Evolutionary conservation across 1,140 invertebrate genomes (phyloP), one percentile per base, ranked within the genome.

Genomic region (Acromyrmex heyeri): DNA sequence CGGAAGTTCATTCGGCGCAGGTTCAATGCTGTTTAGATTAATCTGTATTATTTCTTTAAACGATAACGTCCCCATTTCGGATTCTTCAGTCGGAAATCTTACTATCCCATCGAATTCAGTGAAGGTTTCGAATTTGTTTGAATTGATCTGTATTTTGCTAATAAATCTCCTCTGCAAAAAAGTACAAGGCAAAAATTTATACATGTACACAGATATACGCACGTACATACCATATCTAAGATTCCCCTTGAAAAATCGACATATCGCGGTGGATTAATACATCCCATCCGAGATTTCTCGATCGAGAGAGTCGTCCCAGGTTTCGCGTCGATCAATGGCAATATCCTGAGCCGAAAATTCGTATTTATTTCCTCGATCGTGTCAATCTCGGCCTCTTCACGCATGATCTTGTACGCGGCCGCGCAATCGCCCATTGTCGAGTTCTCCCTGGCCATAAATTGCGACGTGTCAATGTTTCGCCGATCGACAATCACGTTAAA

Each of bases 391-490:
- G 12, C 1, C 14, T 65, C 61, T 16, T 38, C 48, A 12, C 27
- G 62, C 30, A 18, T 67, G 30, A 79, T 67, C 10, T 3, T 67
- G 6, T 67, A 79, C 30, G 14, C 1, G 6, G 77, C 64, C 21
- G 62, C 27, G 77, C 77, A 79, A 24, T 67, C 21, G 7, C 88
- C 88, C 16, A 89, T 69, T 12, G 86, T 79, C 0, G 73, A 69
- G 16, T 86, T 86, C 21, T 89, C 81, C 2, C 10, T 3, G 3
- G 24, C 1, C 14, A 79, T 59, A 30, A 81, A 88, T 3, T 79
- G 62, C 30, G 77, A 24, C 48, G 55, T 67, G 10, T 55, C 76
- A 0, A 85, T 76, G 6, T 78, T 34, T 0, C 61, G 61, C n/a
- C 59, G 16, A 7, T 86, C 57, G 1, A 21, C 62, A 0, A 69